These are phyloP conservation scores for Mylabris sibirica DNA, from an alignment of 2,888 invertebrate species.

Conservation along the genomic window DNA sequence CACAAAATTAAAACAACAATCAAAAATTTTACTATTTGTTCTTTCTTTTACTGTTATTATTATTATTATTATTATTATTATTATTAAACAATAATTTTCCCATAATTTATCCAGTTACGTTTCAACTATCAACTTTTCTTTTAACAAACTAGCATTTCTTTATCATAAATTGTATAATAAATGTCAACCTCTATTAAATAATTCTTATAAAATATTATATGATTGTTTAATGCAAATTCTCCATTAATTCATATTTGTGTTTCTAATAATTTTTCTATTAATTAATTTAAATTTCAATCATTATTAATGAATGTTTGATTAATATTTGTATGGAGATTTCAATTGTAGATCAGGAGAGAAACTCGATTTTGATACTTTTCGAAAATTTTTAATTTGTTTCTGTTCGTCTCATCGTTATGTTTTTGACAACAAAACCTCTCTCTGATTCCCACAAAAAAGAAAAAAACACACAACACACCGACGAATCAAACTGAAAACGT, in stretches of 20 bases:
- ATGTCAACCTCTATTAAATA: neutral
- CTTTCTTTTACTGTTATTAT: neutral
- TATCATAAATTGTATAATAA: constrained; percentile 1
- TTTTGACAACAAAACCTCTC: neutral
- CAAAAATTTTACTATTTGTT: neutral
- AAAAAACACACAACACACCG: too few relatives aligned
- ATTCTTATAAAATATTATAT: neutral
- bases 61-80: neutral
- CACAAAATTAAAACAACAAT: neutral
- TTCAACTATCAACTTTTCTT: neutral
- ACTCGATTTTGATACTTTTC: neutral
- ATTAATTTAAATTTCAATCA: neutral
- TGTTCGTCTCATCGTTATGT: neutral
- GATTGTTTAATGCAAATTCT: neutral
- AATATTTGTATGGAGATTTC: neutral
- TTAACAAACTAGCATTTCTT: neutral
- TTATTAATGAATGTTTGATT: neutral
- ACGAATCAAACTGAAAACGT: constrained; percentile 12
- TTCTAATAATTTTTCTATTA: neutral
- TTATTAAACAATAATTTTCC: neutral
- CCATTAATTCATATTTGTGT: neutral
- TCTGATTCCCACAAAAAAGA: constrained; percentile 13
- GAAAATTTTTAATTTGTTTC: neutral
- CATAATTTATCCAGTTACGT: neutral
- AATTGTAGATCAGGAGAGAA: constrained; percentile 13